Base-by-base conservation (phyloP, 2,797 vertebrate genomes). In the Crax fasciolata region DNA sequence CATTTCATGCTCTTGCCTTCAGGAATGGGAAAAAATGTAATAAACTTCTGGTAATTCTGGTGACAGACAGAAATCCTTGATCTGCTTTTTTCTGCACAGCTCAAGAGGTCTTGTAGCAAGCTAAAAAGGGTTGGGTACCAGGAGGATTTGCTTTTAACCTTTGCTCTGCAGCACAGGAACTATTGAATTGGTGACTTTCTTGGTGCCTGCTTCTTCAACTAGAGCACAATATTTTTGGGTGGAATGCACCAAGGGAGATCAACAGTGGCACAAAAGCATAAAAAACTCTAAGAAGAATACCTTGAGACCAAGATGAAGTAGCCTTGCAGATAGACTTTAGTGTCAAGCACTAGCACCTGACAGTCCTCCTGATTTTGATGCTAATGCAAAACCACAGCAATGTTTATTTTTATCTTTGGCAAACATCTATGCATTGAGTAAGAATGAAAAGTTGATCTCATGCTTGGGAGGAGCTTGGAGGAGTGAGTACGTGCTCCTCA, bases 391-490 rank as follows among this genome's bases (percentile, higher is more conserved):
- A 86, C 78, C 58, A 32, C 78, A 85, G 57, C 18, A 75, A 41
- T 92, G 58, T 76, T 91, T 87, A 68, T 66, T 94, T 90, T 92
- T 63, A 71, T 74, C 70, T 87, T 72, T 85, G 75, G 55, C 41
- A 92, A 91, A 77, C 28, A 75, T 51, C 27, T 94, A 4, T 38
- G 43, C 23, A 21, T 75, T 89, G 35, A 14, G 58, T 80, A 95
- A 85, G 81, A 83, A 75, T 30, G 19, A 90, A 80, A 89, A 70
- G 68, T 91, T 97, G 93, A 68, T 89, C 39, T 94, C n/a, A 9
- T 81, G 58, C 72, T 87, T 80, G 67, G 86, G 94, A 95, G 94
- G 73, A 92, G 86, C 71, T 90, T 84, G 41, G 67, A 79, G 89
- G 54, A 80, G 24, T 7, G 7, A 82, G 23, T 77, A 58, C 0